Conservation (phyloP, 2,113 vertebrate genomes). For the Hypocryptadius cinnamomeus region DNA sequence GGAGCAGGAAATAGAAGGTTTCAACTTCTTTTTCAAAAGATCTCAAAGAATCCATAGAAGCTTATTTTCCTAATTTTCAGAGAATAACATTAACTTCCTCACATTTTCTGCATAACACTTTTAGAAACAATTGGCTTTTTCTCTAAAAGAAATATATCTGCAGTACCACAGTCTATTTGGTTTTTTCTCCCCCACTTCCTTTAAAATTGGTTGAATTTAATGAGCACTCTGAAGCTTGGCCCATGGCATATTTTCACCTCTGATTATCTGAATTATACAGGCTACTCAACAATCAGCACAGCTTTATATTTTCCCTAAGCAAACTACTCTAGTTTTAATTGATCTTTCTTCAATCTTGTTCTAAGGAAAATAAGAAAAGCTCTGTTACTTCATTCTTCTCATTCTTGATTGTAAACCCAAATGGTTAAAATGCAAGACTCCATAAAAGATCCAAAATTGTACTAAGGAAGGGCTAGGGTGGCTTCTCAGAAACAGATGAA, state of each 20-base stretch:
- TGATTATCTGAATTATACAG: background rate
- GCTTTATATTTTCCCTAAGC: background rate
- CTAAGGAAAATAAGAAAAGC: background rate
- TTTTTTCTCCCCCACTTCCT: conserved; percentile 6
- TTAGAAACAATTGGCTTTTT: background rate
- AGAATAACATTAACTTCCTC: background rate
- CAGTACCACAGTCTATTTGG: background rate
- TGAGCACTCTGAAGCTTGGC: background rate
- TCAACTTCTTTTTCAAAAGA: background rate
- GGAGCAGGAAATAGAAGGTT: background rate
- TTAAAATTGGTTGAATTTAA: conserved; percentile 4
- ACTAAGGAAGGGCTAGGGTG: conserved; percentile 29
- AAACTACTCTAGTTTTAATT: background rate
- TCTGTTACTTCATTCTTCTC: background rate
- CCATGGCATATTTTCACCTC: background rate
- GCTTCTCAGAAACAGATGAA: conserved; percentile 51
- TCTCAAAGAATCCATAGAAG: background rate
- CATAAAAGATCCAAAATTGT: conserved; percentile 25
- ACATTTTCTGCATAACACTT: background rate
- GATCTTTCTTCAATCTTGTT: background rate
- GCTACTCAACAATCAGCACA: background rate
- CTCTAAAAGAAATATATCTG: background rate
- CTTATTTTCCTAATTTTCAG: background rate
- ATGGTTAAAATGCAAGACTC: background rate
- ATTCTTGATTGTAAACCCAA: background rate